Evolutionary conservation across 2,797 vertebrate species (phyloP).

Genomic region (Phataginus tetradactyla): DNA sequence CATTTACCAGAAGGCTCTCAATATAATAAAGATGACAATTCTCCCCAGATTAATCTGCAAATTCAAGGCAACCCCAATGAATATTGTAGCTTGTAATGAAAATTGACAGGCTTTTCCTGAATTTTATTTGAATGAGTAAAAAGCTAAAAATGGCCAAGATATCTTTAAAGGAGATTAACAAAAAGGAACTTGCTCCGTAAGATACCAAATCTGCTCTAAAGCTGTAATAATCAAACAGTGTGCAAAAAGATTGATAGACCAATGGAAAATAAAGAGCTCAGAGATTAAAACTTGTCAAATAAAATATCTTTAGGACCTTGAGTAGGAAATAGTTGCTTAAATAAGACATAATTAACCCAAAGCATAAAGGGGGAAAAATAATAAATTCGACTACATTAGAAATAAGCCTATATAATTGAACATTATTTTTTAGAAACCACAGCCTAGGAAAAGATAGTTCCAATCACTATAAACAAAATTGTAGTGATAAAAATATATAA

Average conservation of each 20-base stretch:
- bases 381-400: neutral
- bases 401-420: slow-evolving; percentile 7
- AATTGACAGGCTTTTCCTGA: neutral
- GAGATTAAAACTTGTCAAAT: neutral
- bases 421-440: neutral
- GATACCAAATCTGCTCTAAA: neutral
- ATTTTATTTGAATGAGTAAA: neutral
- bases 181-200: neutral
- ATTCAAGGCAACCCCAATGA: neutral
- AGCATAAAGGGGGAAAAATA: neutral
- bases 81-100: neutral
- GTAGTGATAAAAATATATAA: neutral
- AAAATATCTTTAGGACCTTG: neutral
- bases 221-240: neutral
- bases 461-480: neutral
- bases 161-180: neutral
- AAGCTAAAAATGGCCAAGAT: neutral
- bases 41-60: neutral
- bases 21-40: neutral
- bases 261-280: neutral
- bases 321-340: neutral
- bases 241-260: neutral
- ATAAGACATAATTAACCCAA: slow-evolving; percentile 7
- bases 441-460: neutral
- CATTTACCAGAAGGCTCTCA: neutral